phyloP scores from a whole-genome alignment of 1,140 invertebrate species.

The Philotrypesis tridentata region DNA sequence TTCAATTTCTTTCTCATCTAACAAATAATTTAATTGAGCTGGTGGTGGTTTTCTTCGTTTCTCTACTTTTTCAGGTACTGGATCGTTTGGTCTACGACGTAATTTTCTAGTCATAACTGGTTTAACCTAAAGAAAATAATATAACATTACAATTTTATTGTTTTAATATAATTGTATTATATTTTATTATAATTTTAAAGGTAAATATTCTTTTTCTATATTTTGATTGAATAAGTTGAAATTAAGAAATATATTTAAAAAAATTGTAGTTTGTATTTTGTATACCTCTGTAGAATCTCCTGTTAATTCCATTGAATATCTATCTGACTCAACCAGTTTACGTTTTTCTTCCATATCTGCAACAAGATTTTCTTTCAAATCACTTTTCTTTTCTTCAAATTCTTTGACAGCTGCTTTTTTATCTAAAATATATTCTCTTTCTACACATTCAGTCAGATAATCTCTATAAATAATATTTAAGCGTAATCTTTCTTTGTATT shows the following conservation, averaged over 20 bases:
- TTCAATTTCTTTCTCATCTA: conserved; percentile 93
- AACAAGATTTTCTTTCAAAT: conserved; percentile 91
- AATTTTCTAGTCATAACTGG: conserved; percentile 90
- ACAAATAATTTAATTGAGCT: conserved; percentile 87
- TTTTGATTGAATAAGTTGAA: background rate
- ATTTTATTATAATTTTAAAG: too few relatives aligned
- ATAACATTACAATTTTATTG: too few relatives aligned
- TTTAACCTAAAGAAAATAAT: conserved; percentile 74
- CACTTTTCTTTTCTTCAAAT: conserved; percentile 96
- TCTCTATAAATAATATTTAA: conserved; percentile 90
- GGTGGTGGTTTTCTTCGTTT: conserved; percentile 87
- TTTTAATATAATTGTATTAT: too few relatives aligned
- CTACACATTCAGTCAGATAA: conserved; percentile 89
- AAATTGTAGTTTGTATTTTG: background rate
- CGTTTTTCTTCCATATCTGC: conserved; percentile 95
- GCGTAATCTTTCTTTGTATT: conserved; percentile 81
- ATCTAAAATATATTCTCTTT: conserved; percentile 90
- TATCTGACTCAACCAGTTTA: conserved; percentile 90
- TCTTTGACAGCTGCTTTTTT: conserved; percentile 91
- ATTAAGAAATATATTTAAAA: background rate
- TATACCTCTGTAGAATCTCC: conserved; percentile 88
- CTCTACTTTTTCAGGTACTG: conserved; percentile 86
- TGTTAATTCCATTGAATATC: conserved; percentile 90
- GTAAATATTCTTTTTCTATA: background rate
- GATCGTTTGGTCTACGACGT: conserved; percentile 93